Base-by-base conservation (phyloP, 2,113 vertebrate species). In the Origma solitaria region DNA sequence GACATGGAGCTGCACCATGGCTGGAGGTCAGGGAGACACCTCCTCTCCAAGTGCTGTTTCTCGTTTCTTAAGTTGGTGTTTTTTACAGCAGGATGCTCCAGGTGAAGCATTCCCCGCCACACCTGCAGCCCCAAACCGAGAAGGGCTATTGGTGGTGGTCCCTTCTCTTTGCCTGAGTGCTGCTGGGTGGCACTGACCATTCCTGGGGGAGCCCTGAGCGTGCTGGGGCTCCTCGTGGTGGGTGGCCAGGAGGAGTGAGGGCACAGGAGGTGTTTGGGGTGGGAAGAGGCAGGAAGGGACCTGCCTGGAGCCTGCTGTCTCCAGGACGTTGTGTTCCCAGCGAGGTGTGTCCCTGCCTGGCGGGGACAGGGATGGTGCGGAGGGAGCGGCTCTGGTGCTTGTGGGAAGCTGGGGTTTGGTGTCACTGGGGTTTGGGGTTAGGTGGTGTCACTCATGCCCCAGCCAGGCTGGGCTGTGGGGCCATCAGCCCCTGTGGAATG, bases 51-150 rank as follows among this genome's bases (percentile, higher is more conserved):
- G 42, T 1, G 9, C 42, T 42, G 12, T 53, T 69, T 45, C 15
- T 9, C 0, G 0, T 23, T 65, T 31, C 38, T 69, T 5, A 18
- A 40, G 13, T 40, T 57, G 54, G 4, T 20, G 0, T 68, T 40
- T 68, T 79, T 61, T 10, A 42, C 44, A 19, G 2, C 2, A 0
- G 8, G 22, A 5, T 62, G 70, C 64, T 73, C 44, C 33, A 3
- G 15, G 13, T 49, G 53, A 38, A 49, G 47, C 47, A 47, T 54
- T 23, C 35, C 38, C 37, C 16, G 1, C 15, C 42, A 7, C 8
- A 6, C 27, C 5, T 8, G 51, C 56, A 56, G 49, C n/a, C 40
- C 31, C 5, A 7, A 4, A 37, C 31, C 4, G 7, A 4, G 3
- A 10, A 11, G 69, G 37, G 44, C 7, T 47, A 2, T 2, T 42